Conservation (phyloP, 2,888 invertebrate genomes). For the Rhingia rostrata region DNA sequence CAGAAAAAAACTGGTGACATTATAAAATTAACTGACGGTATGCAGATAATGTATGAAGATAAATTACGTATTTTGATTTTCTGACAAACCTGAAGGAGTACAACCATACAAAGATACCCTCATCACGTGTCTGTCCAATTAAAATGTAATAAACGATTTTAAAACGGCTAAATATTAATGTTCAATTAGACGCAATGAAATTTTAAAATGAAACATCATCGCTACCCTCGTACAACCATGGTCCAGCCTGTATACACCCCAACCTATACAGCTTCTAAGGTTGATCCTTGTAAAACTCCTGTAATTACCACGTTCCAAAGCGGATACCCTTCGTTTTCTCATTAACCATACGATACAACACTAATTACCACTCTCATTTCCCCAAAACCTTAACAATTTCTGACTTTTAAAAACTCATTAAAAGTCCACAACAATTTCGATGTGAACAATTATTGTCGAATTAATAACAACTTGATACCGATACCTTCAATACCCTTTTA, state of each 20-base stretch:
- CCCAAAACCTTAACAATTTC: background rate
- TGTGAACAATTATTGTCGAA: conserved; percentile 69
- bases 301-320: background rate
- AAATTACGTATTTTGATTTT: no score
- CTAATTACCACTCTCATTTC: conserved; percentile 27
- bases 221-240: no score
- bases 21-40: no score
- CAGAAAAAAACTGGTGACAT: no score
- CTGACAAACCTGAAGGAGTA: no score
- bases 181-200: no score
- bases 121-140: no score
- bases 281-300: background rate
- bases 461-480: conserved; percentile 62
- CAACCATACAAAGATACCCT: no score
- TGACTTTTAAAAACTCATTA: conserved; percentile 68
- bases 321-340: conserved; percentile 24
- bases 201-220: no score
- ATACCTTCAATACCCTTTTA: conserved; percentile 32
- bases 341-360: conserved; percentile 54
- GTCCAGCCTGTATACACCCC: background rate
- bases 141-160: no score
- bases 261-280: background rate
- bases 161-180: no score
- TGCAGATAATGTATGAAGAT: no score
- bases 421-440: conserved; percentile 39